phyloP scores from a whole-genome alignment of 1,140 invertebrate species.

The Lerema accius region DNA sequence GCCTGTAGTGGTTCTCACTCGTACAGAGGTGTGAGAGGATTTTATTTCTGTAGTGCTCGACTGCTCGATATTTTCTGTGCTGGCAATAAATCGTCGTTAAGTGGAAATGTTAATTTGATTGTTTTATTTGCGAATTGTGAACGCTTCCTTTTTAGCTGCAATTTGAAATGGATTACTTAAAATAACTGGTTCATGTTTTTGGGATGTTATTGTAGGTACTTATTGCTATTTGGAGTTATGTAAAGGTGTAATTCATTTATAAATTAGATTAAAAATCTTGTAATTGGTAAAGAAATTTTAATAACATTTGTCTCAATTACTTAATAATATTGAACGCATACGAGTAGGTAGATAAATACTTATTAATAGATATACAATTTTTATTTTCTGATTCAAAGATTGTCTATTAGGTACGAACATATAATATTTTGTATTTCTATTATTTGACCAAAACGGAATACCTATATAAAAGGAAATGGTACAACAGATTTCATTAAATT shows the following conservation, averaged over 20 bases:
- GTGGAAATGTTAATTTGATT: constrained; percentile 28
- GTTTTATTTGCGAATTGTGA: constrained; percentile 21
- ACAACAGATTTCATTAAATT: constrained; percentile 58
- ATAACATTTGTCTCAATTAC: no score
- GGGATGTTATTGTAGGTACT: no score
- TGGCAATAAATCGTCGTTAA: constrained; percentile 22
- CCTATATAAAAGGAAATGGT: constrained; percentile 5
- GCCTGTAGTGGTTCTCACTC: constrained; percentile 48
- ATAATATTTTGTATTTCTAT: background rate
- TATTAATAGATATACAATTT: no score
- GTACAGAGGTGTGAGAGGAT: constrained; percentile 42
- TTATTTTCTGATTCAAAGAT: no score
- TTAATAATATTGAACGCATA: no score
- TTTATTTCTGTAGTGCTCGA: constrained; percentile 43
- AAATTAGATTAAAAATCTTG: no score
- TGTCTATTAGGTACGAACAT: no score
- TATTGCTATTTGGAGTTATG: no score
- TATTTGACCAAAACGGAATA: background rate
- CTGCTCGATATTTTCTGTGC: constrained; percentile 31
- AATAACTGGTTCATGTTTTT: background rate
- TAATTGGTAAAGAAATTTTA: no score
- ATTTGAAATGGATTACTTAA: background rate
- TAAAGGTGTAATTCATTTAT: no score
- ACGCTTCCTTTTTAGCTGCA: constrained; percentile 21
- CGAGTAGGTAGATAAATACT: no score